phyloP scores from a whole-genome alignment of 2,888 invertebrate species.

The Coleophora deauratella region DNA sequence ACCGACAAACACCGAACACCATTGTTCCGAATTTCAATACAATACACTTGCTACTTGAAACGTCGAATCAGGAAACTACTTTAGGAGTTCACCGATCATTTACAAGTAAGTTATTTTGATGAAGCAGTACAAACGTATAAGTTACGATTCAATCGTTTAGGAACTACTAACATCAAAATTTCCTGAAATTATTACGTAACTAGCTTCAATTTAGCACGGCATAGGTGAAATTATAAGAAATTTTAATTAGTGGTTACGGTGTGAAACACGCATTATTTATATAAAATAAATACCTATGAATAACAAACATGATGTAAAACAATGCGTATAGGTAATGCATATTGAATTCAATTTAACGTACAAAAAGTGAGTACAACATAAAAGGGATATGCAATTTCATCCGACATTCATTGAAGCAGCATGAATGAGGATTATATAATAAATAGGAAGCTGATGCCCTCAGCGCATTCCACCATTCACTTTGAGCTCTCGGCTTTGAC shows the following conservation, averaged over 20 bases:
- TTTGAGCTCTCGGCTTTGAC: conserved; percentile 29
- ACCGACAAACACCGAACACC: conserved; percentile 24
- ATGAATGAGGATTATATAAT: background rate
- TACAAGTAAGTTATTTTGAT: conserved; percentile 29
- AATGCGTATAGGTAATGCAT: too few relatives aligned
- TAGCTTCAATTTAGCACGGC: too few relatives aligned
- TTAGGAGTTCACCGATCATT: background rate
- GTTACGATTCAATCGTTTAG: conserved; percentile 14
- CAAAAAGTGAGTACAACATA: too few relatives aligned
- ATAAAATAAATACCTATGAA: too few relatives aligned
- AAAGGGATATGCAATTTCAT: too few relatives aligned
- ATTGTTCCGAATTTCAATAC: conserved; percentile 25
- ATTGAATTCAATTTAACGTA: too few relatives aligned
- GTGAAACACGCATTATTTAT: too few relatives aligned
- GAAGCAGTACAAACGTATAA: conserved; percentile 41
- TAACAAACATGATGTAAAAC: too few relatives aligned
- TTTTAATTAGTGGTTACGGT: too few relatives aligned
- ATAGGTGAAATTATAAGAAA: too few relatives aligned
- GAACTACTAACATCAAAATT: too few relatives aligned
- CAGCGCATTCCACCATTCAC: conserved; percentile 29
- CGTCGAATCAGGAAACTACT: conserved; percentile 11
- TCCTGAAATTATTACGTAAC: too few relatives aligned
- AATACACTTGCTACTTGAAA: conserved; percentile 14
- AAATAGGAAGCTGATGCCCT: conserved; percentile 6
- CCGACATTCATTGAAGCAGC: background rate